Percentiles rank a stretch among this genome's conserved stretches.
These are phyloP conservation scores for Stichopus chloronotus DNA, from an alignment of 35 echinoderm and acorn worm genomes.

Conservation along the genomic window DNA sequence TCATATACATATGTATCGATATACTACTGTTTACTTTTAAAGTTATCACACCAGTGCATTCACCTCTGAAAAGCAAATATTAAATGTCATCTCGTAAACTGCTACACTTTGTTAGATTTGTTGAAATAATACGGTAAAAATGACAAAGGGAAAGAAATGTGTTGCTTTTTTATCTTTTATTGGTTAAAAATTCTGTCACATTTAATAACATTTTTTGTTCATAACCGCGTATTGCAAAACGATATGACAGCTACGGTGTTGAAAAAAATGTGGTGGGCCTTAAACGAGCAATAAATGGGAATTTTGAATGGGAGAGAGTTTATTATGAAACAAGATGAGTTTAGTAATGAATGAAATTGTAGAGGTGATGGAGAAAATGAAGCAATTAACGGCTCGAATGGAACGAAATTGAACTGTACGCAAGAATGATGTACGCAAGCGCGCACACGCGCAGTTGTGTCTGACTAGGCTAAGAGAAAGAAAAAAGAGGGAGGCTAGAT, in stretches of 20 bases:
- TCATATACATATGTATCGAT: too few species aligned
- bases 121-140: background rate
- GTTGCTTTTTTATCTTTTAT: background rate
- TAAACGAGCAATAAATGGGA: slow-evolving; percentile 1
- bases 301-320: background rate
- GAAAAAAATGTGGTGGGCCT: background rate
- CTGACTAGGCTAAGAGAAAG: background rate
- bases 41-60: background rate
- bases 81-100: background rate
- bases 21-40: background rate
- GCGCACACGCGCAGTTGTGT: too few species aligned
- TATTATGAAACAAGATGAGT: background rate
- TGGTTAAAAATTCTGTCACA: slow-evolving; percentile 1
- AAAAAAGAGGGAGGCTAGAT: background rate
- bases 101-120: too few species aligned
- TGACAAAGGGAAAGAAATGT: background rate
- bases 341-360: background rate
- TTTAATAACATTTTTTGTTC: background rate
- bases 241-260: background rate
- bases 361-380: background rate
- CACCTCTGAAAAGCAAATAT: background rate
- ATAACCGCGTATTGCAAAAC: background rate
- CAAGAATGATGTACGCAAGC: background rate
- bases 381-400: background rate
- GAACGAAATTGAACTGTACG: background rate